phyloP scores from a whole-genome alignment of 2,797 vertebrate species.

The Smutsia gigantea region DNA sequence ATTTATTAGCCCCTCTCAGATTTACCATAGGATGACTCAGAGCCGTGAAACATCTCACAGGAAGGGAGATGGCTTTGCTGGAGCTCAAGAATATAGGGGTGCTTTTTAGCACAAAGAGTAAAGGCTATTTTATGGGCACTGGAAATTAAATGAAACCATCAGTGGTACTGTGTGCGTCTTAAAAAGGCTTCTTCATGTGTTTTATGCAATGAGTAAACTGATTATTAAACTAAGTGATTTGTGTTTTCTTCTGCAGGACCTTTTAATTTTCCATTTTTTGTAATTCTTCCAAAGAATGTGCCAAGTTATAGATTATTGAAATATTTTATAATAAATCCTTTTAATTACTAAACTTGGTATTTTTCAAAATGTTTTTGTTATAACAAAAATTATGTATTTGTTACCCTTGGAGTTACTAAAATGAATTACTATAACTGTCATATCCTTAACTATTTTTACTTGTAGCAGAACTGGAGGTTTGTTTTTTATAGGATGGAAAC shows the following conservation, averaged over 20 bases:
- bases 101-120: neutral
- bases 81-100: neutral
- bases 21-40: constrained; percentile 49
- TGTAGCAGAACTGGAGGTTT: neutral
- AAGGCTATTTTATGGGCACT: neutral
- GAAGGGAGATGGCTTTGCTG: neutral
- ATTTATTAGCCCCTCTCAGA: constrained; percentile 74
- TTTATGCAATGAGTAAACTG: constrained; percentile 37
- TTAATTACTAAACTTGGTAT: neutral
- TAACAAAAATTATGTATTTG: neutral
- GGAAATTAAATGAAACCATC: neutral
- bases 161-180: neutral
- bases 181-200: neutral
- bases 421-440: neutral
- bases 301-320: neutral
- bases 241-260: neutral
- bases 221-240: neutral
- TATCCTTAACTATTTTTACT: constrained; percentile 4
- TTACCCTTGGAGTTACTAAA: neutral
- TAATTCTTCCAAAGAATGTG: neutral
- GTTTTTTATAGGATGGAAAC: constrained; percentile 11
- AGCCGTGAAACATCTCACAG: neutral
- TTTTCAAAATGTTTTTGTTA: neutral
- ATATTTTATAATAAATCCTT: neutral
- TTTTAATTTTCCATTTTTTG: neutral